Evolutionary conservation across 2,797 vertebrate genomes (phyloP), one percentile per base, ranked within the genome.

Genomic region (Chlorospingus flavigularis): DNA sequence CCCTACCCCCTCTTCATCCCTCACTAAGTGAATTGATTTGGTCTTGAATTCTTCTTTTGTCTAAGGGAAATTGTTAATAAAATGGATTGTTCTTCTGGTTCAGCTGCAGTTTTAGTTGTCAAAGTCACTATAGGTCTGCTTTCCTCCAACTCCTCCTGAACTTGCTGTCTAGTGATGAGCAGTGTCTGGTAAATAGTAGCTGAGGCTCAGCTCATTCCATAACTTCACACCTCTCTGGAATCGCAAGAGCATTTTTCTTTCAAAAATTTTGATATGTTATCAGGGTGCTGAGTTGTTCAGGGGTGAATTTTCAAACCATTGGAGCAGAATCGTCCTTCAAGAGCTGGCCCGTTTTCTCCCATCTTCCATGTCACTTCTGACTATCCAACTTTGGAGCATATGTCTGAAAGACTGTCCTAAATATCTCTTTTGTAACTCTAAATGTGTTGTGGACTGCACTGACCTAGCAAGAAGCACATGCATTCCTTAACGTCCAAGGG

Each of bases 131-230:
- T 9, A 19, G 4, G 5, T 60, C 71, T 51, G 23, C 7, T 75
- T 51, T 24, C n/a, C 39, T 60, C 62, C 23, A 58, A 13, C 31
- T 43, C 45, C 10, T 43, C 28, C 28, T 60, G n/a, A 67, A 23
- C 0, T 0, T 30, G 37, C 9, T 58, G 26, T 31, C 21, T 23
- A 58, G 26, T 14, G 14, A 50, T 0, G 0, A 51, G n/a, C 47
- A 43, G 8, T 4, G 23, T 60, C 18, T n/a, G 45, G 12, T 45
- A 67, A 67, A 37, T 5, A 51, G n/a, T n/a, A 75, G 45, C 28
- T 13, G 17, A 31, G 18, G 23, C 6, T 21, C 37, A 51, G 6
- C 17, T 58, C 37, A 24, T 24, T 67, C 12, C 18, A 17, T 24
- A 43, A 28, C 18, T 51, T 60, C 37, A 37, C 0, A 0, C 26